phyloP scores from a whole-genome alignment of 2,797 vertebrate species.

The Pipistrellus nathusii region DNA sequence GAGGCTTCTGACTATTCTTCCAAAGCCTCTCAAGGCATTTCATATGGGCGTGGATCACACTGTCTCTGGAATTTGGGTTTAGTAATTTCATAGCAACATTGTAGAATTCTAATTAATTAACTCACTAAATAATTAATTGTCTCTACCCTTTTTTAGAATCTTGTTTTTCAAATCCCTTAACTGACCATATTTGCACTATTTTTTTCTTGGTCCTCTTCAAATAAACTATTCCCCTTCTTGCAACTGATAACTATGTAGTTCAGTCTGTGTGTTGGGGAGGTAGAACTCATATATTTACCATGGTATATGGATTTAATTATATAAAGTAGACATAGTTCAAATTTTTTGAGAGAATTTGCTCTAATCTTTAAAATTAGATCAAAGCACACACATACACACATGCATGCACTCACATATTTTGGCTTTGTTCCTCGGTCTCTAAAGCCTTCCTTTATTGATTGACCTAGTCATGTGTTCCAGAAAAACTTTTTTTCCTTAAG shows the following conservation, averaged over 20 bases:
- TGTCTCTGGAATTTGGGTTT: background rate
- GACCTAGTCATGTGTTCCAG: background rate
- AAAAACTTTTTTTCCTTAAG: background rate
- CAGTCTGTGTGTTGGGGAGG: background rate
- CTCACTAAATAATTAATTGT: background rate
- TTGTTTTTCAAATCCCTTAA: slow-evolving; percentile 5
- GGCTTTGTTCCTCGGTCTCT: background rate
- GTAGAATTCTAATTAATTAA: background rate
- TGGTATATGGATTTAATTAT: slow-evolving; percentile 47
- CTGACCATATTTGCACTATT: background rate
- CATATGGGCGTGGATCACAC: background rate
- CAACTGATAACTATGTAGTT: background rate
- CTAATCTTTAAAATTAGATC: slow-evolving; percentile 61
- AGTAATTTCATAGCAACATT: background rate
- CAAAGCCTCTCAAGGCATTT: background rate
- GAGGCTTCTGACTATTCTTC: background rate
- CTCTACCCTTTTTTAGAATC: background rate
- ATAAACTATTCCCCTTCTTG: background rate
- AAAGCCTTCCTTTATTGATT: slow-evolving; percentile 8
- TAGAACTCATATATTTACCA: background rate
- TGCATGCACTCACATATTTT: background rate
- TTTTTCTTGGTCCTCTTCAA: slow-evolving; percentile 20
- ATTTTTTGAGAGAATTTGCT: slow-evolving; percentile 26
- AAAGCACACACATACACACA: background rate
- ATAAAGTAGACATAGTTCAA: slow-evolving; percentile 12